Conservation (phyloP, 2,888 invertebrate genomes). For the Darwinula stevensoni region DNA sequence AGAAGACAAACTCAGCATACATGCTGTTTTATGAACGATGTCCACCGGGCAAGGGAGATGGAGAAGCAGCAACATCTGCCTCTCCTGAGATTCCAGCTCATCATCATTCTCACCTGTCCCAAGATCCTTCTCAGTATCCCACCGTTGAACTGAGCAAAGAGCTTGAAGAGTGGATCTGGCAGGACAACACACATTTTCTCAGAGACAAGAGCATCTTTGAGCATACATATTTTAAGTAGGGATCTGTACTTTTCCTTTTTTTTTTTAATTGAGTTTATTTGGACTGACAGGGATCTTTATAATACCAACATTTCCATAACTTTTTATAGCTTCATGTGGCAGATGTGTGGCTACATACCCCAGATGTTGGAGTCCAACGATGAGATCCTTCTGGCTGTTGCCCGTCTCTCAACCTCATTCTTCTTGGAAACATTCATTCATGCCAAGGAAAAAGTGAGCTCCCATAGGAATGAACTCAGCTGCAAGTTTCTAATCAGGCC, state of each 20-base stretch:
- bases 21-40: conserved; percentile 85
- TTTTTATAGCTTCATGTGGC: conserved; percentile 61
- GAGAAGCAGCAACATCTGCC: not conserved
- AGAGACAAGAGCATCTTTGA: conserved; percentile 88
- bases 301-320: too few relatives aligned
- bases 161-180: conserved; percentile 84
- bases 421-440: conserved; percentile 89
- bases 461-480: not conserved
- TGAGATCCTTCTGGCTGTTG: conserved; percentile 43
- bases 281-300: not conserved
- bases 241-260: conserved; percentile 9
- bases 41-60: too few relatives aligned
- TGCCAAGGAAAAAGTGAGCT: conserved; percentile 65
- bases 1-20: conserved; percentile 89
- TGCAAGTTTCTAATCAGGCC: conserved; percentile 6
- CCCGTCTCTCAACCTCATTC: conserved; percentile 67
- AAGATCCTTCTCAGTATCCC: conserved; percentile 12
- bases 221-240: conserved; percentile 74
- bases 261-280: not conserved
- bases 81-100: not conserved
- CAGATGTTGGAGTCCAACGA: conserved; percentile 41
- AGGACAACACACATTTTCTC: conserved; percentile 79
- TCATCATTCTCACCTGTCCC: not conserved
- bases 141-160: conserved; percentile 37
- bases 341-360: conserved; percentile 76